phyloP scores from a whole-genome alignment of 2,888 invertebrate genomes.

The Abrostola triplasia region DNA sequence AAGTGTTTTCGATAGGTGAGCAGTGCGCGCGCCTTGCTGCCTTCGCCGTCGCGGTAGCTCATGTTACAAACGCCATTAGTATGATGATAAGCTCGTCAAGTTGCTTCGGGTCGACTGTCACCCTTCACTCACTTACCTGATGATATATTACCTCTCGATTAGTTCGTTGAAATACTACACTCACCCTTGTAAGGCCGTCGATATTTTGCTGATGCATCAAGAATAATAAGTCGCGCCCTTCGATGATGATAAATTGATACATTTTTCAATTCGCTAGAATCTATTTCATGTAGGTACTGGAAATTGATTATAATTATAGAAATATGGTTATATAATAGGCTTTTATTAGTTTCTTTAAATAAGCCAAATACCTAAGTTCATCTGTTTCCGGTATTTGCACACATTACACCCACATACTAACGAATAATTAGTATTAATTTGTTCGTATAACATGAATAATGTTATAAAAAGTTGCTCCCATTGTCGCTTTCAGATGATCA shows the following conservation, averaged over 20 bases:
- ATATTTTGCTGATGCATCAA: conserved; percentile 67
- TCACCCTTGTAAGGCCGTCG: conserved; percentile 63
- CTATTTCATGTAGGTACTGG: not conserved
- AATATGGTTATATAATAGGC: too few species aligned
- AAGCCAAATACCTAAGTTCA: too few species aligned
- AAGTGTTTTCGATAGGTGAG: conserved; percentile 81
- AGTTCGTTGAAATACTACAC: conserved; percentile 66
- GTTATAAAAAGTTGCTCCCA: conserved; percentile 19
- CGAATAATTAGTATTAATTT: not conserved
- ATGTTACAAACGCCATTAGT: conserved; percentile 80
- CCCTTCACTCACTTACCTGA: conserved; percentile 49
- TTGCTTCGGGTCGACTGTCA: conserved; percentile 47
- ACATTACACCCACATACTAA: not conserved
- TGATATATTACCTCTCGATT: conserved; percentile 74
- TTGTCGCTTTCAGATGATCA: conserved; percentile 80
- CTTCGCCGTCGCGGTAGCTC: conserved; percentile 58
- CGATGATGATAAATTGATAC: conserved; percentile 57
- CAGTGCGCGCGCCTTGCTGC: conserved; percentile 46
- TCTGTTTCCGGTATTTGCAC: not conserved
- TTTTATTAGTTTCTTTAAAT: too few species aligned
- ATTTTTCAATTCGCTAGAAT: not conserved
- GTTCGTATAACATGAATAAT: not conserved
- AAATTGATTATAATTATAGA: too few species aligned
- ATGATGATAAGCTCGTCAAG: conserved; percentile 71
- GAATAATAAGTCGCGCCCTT: conserved; percentile 60